Percentiles rank a stretch among this genome's conserved stretches.
phyloP scores from a whole-genome alignment of 1,140 invertebrate genomes.

The Condylostylus longicornis region DNA sequence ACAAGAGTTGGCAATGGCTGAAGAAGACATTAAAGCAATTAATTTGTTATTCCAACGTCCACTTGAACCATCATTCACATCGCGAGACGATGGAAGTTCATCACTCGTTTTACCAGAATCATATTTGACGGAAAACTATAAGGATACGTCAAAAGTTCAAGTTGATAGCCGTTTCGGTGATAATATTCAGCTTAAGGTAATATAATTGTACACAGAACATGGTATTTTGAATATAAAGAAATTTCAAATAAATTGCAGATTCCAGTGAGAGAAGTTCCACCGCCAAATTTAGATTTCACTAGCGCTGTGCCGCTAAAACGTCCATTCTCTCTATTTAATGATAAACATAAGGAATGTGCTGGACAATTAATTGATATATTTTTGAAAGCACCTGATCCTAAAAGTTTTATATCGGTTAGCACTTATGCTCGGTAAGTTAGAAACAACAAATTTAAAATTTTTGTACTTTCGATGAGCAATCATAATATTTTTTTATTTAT shows the following conservation, averaged over 20 bases:
- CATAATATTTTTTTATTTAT: conserved; percentile 2
- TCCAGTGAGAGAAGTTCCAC: conserved; percentile 34
- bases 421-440: conserved; percentile 25
- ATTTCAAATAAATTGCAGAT: too few relatives aligned
- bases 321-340: conserved; percentile 43
- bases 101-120: conserved; percentile 43
- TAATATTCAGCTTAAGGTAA: conserved; percentile 30
- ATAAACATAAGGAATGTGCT: conserved; percentile 38
- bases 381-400: conserved; percentile 23
- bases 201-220: too few relatives aligned
- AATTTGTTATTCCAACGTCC: conserved; percentile 45
- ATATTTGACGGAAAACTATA: conserved; percentile 26
- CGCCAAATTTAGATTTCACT: conserved; percentile 23
- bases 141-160: conserved; percentile 16
- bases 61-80: conserved; percentile 44
- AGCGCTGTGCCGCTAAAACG: conserved; percentile 12
- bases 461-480: too few relatives aligned
- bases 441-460: not conserved
- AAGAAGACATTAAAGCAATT: conserved; percentile 26
- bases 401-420: conserved; percentile 20
- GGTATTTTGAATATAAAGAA: too few relatives aligned
- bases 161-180: conserved; percentile 38
- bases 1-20: too few relatives aligned
- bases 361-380: conserved; percentile 38
- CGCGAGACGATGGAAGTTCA: conserved; percentile 40